Evolutionary conservation across 1,140 invertebrate species (phyloP), one percentile per base, ranked within the genome.

Genomic region (Solen grandis): DNA sequence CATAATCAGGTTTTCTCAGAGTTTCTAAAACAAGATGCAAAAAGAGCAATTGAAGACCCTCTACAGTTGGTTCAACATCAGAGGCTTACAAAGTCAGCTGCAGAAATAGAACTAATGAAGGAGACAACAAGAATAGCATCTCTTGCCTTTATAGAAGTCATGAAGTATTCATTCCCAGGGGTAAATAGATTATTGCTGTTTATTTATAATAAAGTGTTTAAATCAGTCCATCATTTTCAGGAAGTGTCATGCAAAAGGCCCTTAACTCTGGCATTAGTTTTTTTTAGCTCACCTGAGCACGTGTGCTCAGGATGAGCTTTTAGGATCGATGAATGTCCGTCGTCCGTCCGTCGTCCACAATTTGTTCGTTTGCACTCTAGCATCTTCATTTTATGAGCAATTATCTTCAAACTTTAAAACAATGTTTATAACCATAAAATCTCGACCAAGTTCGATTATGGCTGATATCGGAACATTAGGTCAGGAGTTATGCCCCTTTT

Each of bases 41-140:
- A 88, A 35, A 81, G 81, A 50, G 66, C 36, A 33, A 62, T 89
- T 5, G 80, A 89, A 78, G 87, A 79, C 41, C 79, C 86, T 1
- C 79, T 55, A 16, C 33, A 27, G 2, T 88, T 94, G 27, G 92
- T 98, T 60, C 97, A 99, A 87, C 91, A 94, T 68, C 93, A 98
- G 86, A 92, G 98, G 29, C 88, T 98, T 10, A 94, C 97, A 1
- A 99, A 99, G 92, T 99, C 97, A 0, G 87, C 93, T 10, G 94
- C 95, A 1, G 98, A 99, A 91, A 94, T 96, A 65, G 92, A 95
- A 36, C 91, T 99, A 41, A 98, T 99, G 96, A 94, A 95, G 82
- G 94, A 95, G 84, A 95, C 95, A 5, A 97, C 96, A 89, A 93
- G 95, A 75, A 96, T 99, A 74, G 97, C 96, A 0, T 95, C 96